Percentiles rank a stretch among this genome's conserved stretches.
Conservation (phyloP, 2,113 vertebrate species). For the Puntigrus tetrazona region DNA sequence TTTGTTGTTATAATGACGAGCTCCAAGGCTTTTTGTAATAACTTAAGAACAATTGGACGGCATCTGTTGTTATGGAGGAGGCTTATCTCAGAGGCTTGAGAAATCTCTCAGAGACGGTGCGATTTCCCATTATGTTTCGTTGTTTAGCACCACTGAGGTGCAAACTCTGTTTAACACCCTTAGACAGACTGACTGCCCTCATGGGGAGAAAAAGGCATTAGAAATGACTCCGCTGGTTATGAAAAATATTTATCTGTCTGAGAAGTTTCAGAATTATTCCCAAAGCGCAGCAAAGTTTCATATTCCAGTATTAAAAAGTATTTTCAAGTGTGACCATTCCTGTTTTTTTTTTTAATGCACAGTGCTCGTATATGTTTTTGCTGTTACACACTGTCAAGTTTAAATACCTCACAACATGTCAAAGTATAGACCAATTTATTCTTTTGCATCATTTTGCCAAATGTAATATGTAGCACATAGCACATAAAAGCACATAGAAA, state of each 20-base stretch:
- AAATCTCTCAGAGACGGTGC: neutral
- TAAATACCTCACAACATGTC: neutral
- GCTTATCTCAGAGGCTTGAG: constrained; percentile 11
- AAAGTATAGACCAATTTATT: neutral
- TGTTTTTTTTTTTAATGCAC: neutral
- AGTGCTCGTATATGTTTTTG: neutral
- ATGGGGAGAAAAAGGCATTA: constrained; percentile 17
- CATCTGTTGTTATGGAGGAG: constrained; percentile 32
- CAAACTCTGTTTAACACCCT: constrained; percentile 39
- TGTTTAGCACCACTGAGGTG: constrained; percentile 23
- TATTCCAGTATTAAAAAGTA: neutral
- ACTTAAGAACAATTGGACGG: constrained; percentile 31
- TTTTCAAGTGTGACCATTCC: neutral
- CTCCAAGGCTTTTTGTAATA: constrained; percentile 21
- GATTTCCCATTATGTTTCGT: constrained; percentile 20
- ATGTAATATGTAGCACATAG: neutral
- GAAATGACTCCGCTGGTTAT: neutral
- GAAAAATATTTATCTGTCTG: constrained; percentile 28
- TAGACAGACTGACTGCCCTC: constrained; percentile 31
- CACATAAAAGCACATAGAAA: neutral
- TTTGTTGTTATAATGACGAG: constrained; percentile 16
- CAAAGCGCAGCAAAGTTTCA: neutral
- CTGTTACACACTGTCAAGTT: neutral
- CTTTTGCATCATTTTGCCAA: neutral
- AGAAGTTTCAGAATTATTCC: constrained; percentile 16